A percentile compares a stretch with the other conserved stretches of the same genome.
Evolutionary conservation across 2,888 invertebrate species (phyloP).

Genomic region (Chrysolina oricalcia): DNA sequence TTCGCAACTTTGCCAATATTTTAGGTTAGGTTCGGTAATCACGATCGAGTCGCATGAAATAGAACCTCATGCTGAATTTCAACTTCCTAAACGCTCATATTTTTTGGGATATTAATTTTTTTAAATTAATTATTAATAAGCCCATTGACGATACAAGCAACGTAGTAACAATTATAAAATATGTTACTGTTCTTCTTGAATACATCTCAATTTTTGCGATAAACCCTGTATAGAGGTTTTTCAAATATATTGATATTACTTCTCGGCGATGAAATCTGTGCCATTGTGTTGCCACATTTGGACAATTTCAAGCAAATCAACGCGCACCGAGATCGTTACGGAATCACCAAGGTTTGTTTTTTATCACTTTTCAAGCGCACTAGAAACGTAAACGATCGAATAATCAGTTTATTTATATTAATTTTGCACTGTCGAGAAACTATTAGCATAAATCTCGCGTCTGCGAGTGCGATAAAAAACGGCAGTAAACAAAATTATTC

Average conservation of each 20-base stretch:
- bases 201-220: too few relatives aligned
- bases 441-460: conserved; percentile 19
- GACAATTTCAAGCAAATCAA: conserved; percentile 15
- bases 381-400: conserved; percentile 15
- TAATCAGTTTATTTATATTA: conserved; percentile 17
- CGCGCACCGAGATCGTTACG: conserved; percentile 14
- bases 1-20: too few relatives aligned
- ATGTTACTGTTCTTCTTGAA: too few relatives aligned
- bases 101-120: too few relatives aligned
- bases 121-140: too few relatives aligned
- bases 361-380: conserved; percentile 13
- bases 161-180: too few relatives aligned
- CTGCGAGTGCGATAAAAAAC: conserved; percentile 1
- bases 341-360: conserved; percentile 16
- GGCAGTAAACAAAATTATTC: conserved; percentile 21
- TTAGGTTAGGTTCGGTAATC: too few relatives aligned
- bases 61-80: too few relatives aligned
- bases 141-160: too few relatives aligned
- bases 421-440: conserved; percentile 17
- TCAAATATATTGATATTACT: conserved; percentile 7
- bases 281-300: conserved; percentile 13
- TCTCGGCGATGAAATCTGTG: conserved; percentile 9
- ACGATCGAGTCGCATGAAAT: too few relatives aligned
- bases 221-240: neutral
- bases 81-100: too few relatives aligned